Base-by-base conservation (phyloP, 2,797 vertebrate genomes). In the Euphonia xanthogaster region DNA sequence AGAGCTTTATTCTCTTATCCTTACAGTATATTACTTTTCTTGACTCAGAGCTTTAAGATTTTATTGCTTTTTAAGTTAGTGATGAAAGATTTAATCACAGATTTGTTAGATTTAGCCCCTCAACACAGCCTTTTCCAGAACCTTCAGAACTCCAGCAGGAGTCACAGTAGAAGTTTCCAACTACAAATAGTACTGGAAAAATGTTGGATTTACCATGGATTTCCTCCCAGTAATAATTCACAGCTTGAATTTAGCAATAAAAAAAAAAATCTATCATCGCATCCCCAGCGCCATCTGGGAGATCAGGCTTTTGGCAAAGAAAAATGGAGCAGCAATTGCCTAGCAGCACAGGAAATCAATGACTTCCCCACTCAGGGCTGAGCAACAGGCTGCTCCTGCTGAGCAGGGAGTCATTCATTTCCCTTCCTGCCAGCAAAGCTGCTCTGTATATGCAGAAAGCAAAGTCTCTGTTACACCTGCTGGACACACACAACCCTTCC, bases 201-300 rank as follows among this genome's bases (percentile, higher is more conserved):
- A 65, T 31, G 83, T 35, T 88, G 95, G 77, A 91, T 93, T 93
- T 67, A 72, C 55, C 65, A 91, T 67, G 61, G 72, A 93, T 93
- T 96, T 96, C 83, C 91, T 95, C 84, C 51, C 58, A 94, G 74
- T 78, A 97, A 96, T 86, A 93, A 94, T 71, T 67, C 88, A 94
- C 45, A 83, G 86, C 80, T 75, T 33, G 48, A 92, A 58, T 75
- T 96, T 65, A 96, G 92, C 73, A 95, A 87, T 88, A 86, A 61
- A 57, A 65, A 57, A 65, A 47, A 61, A 90, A 93, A 90, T 70
- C 72, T 71, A 93, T 61, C 88, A 92, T n/a, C 33, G 1, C 72
- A 66, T 33, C 79, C 73, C 75, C 88, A 93, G 8, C 8, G 0
- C 92, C 94, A 90, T 95, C 85, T 90, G 84, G 81, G 65, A 91